Percentiles rank a stretch among this genome's conserved stretches.
Conservation (phyloP, 92 coral and sea anemone species). For the Epizoanthus fatuus region DNA sequence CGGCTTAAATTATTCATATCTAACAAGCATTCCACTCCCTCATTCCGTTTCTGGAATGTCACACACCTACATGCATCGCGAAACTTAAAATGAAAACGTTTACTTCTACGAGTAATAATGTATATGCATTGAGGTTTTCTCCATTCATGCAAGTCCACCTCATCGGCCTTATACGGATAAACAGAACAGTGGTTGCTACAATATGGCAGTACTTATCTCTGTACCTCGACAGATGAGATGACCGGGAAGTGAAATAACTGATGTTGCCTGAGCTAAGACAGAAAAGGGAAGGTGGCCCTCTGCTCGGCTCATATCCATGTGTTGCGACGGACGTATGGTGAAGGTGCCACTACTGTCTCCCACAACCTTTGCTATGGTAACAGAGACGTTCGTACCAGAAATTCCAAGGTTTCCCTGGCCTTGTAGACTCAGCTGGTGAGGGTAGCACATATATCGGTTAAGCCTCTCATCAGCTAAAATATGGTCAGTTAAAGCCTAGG, state of each 20-base stretch:
- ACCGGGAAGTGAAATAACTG: slow-evolving; percentile 63
- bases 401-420: slow-evolving; percentile 70
- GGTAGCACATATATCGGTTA: background rate
- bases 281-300: slow-evolving; percentile 70
- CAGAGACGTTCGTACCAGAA: slow-evolving; percentile 53
- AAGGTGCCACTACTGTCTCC: slow-evolving; percentile 76
- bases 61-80: no score
- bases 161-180: no score
- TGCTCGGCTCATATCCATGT: slow-evolving; percentile 54
- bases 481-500: no score
- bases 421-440: slow-evolving; percentile 46
- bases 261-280: slow-evolving; percentile 57
- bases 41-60: no score
- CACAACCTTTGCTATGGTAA: slow-evolving; percentile 55
- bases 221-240: slow-evolving; percentile 63
- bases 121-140: no score
- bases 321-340: slow-evolving; percentile 67
- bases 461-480: no score
- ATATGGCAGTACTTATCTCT: slow-evolving; percentile 21
- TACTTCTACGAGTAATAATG: no score
- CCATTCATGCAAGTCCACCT: no score
- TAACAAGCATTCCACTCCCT: no score
- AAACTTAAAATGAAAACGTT: no score
- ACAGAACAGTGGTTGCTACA: background rate
- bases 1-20: no score